Percentiles rank a stretch among this genome's conserved stretches.
These are phyloP conservation scores for Aphis gossypii DNA, from an alignment of 1,140 invertebrate genomes.

Conservation along the genomic window DNA sequence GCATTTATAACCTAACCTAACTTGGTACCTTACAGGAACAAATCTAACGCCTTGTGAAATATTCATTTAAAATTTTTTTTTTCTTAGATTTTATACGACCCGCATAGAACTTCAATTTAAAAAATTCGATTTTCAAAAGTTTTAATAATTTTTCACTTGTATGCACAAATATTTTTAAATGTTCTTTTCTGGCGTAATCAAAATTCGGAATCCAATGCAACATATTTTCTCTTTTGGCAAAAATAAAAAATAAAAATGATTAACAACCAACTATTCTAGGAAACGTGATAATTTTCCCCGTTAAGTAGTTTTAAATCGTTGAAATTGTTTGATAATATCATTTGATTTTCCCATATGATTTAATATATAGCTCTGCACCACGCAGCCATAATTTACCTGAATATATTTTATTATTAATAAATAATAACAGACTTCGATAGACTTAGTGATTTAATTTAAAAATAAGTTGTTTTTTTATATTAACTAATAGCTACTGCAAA, in stretches of 20 bases:
- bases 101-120: neutral
- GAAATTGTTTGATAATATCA: neutral
- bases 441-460: neutral
- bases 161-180: neutral
- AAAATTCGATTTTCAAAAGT: neutral
- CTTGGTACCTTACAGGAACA: neutral
- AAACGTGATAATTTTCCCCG: neutral
- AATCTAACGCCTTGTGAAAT: neutral
- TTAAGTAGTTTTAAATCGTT: neutral
- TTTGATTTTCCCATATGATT: neutral
- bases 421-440: too few relatives aligned
- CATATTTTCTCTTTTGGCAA: neutral
- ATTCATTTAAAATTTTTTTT: neutral
- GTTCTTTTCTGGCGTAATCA: neutral
- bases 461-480: neutral
- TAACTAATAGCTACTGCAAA: too few relatives aligned
- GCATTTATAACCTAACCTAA: neutral
- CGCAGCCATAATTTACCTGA: too few relatives aligned
- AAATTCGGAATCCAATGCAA: neutral
- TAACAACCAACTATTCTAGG: neutral
- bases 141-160: neutral
- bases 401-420: too few relatives aligned
- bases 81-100: neutral
- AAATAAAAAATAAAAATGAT: neutral
- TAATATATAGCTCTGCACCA: too few relatives aligned